These are phyloP conservation scores for Ariopsis seemanni DNA, from an alignment of 2,113 vertebrate genomes.

Conservation along the genomic window DNA sequence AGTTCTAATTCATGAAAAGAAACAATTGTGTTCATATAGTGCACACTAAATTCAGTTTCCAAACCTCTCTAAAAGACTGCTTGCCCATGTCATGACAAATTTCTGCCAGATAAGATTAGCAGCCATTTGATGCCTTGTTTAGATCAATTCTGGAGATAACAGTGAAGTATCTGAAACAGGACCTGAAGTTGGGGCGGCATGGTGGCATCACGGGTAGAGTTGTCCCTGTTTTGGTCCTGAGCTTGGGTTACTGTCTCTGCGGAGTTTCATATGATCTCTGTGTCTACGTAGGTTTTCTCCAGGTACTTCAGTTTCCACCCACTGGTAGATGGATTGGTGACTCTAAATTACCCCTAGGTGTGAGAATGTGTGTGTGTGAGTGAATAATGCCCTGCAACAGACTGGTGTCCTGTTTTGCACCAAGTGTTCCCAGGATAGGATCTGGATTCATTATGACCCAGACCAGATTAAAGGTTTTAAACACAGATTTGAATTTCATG, in stretches of 20 bases:
- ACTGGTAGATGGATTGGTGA: slow-evolving; percentile 14
- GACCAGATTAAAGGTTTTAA: neutral
- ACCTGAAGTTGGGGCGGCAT: neutral
- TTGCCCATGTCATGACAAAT: neutral
- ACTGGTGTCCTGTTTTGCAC: neutral
- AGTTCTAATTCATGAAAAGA: neutral
- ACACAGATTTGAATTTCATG: neutral
- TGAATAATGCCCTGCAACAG: neutral
- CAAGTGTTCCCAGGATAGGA: neutral
- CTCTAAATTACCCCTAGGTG: neutral
- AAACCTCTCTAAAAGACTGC: neutral
- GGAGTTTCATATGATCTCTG: neutral
- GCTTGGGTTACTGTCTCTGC: neutral
- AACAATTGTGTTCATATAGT: neutral
- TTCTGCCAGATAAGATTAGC: neutral
- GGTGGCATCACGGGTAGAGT: neutral
- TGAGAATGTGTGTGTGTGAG: neutral
- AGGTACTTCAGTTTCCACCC: neutral
- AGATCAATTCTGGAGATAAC: neutral
- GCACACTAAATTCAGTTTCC: neutral
- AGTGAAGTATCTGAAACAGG: neutral
- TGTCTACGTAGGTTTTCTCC: neutral
- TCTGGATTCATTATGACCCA: neutral
- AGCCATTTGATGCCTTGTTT: neutral
- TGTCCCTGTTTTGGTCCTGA: slow-evolving; percentile 1